Conservation (phyloP, 92 coral and sea anemone species). For the Siderastrea radians region DNA sequence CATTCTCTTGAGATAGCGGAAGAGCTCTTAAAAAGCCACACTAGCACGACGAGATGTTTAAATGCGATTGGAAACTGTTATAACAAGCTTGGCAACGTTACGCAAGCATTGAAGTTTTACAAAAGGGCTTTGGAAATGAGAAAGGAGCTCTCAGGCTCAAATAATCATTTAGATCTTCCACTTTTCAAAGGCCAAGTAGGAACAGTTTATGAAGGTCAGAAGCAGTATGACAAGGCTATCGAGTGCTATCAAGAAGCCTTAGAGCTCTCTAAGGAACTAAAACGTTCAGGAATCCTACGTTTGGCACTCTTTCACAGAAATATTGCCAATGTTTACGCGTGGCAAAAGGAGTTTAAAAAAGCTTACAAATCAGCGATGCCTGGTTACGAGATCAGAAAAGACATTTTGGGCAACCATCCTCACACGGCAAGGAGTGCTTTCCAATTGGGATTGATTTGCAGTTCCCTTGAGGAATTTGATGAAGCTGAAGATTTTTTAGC, state of each 20-base stretch:
- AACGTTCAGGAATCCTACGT: not conserved
- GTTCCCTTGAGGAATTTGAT: not conserved
- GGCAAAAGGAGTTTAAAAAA: not conserved
- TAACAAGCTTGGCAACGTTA: not conserved
- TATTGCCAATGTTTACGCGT: slow-evolving; percentile 16
- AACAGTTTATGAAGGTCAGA: slow-evolving; percentile 12
- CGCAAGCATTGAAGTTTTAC: not conserved
- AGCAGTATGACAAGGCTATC: slow-evolving; percentile 12
- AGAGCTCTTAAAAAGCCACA: slow-evolving; percentile 42
- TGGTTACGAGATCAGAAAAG: slow-evolving; percentile 4
- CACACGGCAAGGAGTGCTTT: slow-evolving; percentile 36
- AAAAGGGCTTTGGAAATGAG: not conserved
- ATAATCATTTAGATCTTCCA: not conserved
- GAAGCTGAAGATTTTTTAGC: slow-evolving; percentile 20
- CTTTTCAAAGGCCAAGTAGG: not conserved
- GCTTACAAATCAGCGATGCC: slow-evolving; percentile 22
- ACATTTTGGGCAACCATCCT: slow-evolving; percentile 30
- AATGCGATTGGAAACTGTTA: slow-evolving; percentile 76
- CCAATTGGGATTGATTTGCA: slow-evolving; percentile 12
- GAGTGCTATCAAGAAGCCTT: not conserved
- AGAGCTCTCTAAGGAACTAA: too few species aligned
- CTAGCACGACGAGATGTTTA: slow-evolving; percentile 64
- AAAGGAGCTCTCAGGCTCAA: not conserved
- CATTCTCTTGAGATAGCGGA: slow-evolving; percentile 34
- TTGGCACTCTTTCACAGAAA: slow-evolving; percentile 28